Evolutionary conservation across 2,797 vertebrate genomes (phyloP).

Genomic region (Protosalanx chinensis): DNA sequence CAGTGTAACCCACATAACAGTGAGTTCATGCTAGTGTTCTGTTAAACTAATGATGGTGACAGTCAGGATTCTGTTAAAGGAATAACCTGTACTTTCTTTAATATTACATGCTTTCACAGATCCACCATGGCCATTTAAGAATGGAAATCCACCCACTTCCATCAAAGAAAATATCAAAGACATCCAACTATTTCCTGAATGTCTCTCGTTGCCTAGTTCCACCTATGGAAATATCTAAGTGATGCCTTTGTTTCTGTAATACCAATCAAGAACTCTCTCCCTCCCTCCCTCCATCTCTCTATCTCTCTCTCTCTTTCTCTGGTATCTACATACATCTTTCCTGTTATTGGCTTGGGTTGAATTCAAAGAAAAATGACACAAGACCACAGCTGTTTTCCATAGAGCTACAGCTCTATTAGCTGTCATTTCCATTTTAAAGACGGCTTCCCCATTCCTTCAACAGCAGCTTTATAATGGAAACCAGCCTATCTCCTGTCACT

Average conservation of each 20-base stretch:
- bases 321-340: conserved; percentile 36
- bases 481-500: conserved; percentile 31
- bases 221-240: conserved; percentile 36
- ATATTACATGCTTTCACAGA: conserved; percentile 19
- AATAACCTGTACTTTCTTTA: conserved; percentile 25
- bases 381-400: conserved; percentile 50
- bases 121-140: conserved; percentile 26
- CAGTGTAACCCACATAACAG: neutral
- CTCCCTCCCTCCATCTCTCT: too few species aligned
- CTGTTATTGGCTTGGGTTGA: conserved; percentile 40
- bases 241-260: conserved; percentile 42
- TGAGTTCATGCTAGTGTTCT: conserved; percentile 15
- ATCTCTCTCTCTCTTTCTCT: conserved; percentile 14
- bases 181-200: conserved; percentile 37
- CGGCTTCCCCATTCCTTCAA: conserved; percentile 16
- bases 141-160: conserved; percentile 36
- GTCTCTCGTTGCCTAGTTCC: conserved; percentile 26
- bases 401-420: conserved; percentile 26
- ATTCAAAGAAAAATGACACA: conserved; percentile 47
- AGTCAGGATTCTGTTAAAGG: conserved; percentile 36
- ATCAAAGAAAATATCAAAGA: conserved; percentile 40
- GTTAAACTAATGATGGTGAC: conserved; percentile 28
- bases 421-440: conserved; percentile 42
- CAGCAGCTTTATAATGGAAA: conserved; percentile 41
- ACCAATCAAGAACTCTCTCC: conserved; percentile 26